Base-by-base conservation (phyloP, 2,888 invertebrate species). In the Masnerella sp. region DNA sequence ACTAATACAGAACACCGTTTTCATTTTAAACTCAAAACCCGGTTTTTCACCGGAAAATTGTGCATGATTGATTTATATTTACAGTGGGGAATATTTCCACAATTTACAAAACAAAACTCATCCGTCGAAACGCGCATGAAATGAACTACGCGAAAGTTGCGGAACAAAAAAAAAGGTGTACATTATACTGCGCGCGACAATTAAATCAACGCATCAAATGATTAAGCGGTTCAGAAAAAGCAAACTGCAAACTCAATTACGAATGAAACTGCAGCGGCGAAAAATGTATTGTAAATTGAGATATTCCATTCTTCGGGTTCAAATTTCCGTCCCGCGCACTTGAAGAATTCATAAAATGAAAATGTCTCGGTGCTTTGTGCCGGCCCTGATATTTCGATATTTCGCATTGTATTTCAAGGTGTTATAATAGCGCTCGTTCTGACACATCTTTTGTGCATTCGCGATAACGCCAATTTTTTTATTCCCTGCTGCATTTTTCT, bases 371-470 rank as follows among this genome's bases (percentile, higher is more conserved):
- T 11, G 47, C 17, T 47, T 32, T 17, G 18, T 47, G 17, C 30
- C 0, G 32, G n/a, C 32, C 32, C 47, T 30, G 32, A 30, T 32
- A 47, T 18, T 47, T 47, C 32, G 30, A 32, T 32, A 17, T 47
- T 47, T 30, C 18, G 2, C 47, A 12, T 32, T 18, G 47, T 30
- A 47, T 47, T 18, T 14, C 43, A 11, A n/a, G 22, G 17, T 18
- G 28, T 47, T 32, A 32, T 47, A 32, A 47, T 47, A 32, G n/a
- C 30, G 32, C 30, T 17, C 47, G 18, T 32, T 47, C 18, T 32
- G 18, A 47, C 47, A 17, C 30, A 32, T 32, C 17, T 30, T 47
- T 47, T 47, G 32, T 47, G 47, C 30, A 32, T 47, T 47, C 32
- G 18, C 47, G 28, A 45, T 45, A 25, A 28, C 28, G 1, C 25